phyloP scores from a whole-genome alignment of 2,113 vertebrate species.

The Amblyopsis rosae region DNA sequence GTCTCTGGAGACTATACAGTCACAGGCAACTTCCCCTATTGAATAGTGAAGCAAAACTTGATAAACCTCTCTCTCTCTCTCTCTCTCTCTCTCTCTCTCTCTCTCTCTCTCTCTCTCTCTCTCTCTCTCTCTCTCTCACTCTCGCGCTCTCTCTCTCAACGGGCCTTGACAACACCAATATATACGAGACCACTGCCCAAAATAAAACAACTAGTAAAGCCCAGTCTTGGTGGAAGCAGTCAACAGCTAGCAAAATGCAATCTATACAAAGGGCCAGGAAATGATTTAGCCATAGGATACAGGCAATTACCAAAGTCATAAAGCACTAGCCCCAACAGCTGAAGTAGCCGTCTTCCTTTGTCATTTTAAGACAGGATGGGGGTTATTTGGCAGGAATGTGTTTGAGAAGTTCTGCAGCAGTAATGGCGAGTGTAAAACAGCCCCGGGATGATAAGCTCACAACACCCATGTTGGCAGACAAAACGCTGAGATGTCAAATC shows the following conservation, averaged over 20 bases:
- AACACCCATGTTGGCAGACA: conserved; percentile 70
- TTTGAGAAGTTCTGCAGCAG: conserved; percentile 63
- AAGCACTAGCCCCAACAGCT: conserved; percentile 64
- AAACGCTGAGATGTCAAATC: conserved; percentile 71
- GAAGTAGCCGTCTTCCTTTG: conserved; percentile 64
- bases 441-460: conserved; percentile 74
- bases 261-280: conserved; percentile 59
- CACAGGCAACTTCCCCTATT: conserved; percentile 61
- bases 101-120: conserved; percentile 28
- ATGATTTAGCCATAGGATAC: conserved; percentile 70
- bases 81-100: conserved; percentile 26
- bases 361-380: conserved; percentile 64
- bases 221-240: conserved; percentile 32
- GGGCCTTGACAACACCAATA: conserved; percentile 30
- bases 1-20: conserved; percentile 31
- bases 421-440: conserved; percentile 63
- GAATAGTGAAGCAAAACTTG: conserved; percentile 69
- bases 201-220: conserved; percentile 24
- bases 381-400: conserved; percentile 69
- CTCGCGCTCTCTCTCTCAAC: conserved; percentile 37
- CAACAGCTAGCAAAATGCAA: conserved; percentile 51
- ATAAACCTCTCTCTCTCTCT: conserved; percentile 31
- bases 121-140: conserved; percentile 27
- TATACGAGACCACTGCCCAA: conserved; percentile 14
- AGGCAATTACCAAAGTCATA: conserved; percentile 67